phyloP scores from a whole-genome alignment of 2,113 vertebrate species.

The Anguilla rostrata region DNA sequence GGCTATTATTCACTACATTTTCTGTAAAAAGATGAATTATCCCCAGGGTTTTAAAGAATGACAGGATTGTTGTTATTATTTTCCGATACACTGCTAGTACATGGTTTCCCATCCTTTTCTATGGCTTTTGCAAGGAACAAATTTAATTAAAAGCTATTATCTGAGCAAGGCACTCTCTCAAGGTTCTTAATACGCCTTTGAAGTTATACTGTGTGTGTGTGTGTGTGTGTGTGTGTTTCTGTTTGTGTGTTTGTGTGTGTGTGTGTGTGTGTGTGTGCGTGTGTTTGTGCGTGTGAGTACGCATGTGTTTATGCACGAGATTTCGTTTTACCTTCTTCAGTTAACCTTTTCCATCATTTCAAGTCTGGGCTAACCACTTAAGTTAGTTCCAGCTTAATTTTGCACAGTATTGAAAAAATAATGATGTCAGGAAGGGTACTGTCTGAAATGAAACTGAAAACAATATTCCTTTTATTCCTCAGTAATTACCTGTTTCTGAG shows the following conservation, averaged over 20 bases:
- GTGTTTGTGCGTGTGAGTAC: not conserved
- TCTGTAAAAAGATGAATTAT: conserved; percentile 52
- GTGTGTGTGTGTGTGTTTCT: not conserved
- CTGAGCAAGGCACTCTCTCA: conserved; percentile 7
- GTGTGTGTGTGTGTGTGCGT: not conserved
- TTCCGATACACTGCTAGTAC: conserved; percentile 20
- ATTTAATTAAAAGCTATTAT: conserved; percentile 19
- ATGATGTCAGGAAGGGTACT: too few species aligned
- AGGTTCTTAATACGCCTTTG: not conserved
- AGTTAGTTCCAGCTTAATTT: not conserved
- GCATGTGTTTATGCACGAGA: not conserved
- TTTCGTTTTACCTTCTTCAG: too few species aligned
- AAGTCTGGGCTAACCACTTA: not conserved
- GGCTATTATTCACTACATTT: conserved; percentile 59
- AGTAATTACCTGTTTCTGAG: not conserved
- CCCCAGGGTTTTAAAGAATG: conserved; percentile 58
- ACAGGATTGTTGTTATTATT: conserved; percentile 60
- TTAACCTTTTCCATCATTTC: not conserved
- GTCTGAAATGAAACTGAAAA: too few species aligned
- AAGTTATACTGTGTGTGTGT: not conserved
- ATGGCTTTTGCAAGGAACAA: not conserved
- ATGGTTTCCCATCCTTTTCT: conserved; percentile 19
- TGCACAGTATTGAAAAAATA: too few species aligned
- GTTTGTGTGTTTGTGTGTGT: not conserved
- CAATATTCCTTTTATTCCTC: not conserved